phyloP scores from a whole-genome alignment of 2,113 vertebrate genomes.

The Alouatta palliata region DNA sequence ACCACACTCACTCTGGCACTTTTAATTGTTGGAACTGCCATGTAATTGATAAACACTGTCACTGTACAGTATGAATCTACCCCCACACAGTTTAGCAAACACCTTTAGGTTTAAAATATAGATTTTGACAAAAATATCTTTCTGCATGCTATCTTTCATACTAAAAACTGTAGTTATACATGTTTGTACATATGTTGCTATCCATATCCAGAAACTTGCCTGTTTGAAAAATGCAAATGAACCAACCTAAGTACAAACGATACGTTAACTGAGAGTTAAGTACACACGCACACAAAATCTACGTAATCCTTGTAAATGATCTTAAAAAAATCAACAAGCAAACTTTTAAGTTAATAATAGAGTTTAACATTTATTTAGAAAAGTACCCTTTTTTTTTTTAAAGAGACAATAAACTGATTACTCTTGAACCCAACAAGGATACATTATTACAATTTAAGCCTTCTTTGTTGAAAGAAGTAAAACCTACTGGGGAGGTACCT shows the following conservation, averaged over 20 bases:
- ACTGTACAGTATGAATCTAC: neutral
- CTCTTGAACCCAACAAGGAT: neutral
- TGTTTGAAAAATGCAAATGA: slow-evolving; percentile 33
- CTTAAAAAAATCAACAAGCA: neutral
- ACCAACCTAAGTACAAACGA: neutral
- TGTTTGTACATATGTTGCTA: neutral
- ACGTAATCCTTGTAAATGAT: neutral
- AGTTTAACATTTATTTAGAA: slow-evolving; percentile 37
- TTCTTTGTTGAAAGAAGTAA: neutral
- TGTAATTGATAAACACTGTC: neutral
- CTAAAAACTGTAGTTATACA: neutral
- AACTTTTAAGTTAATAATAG: slow-evolving; percentile 28
- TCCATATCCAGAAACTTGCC: neutral
- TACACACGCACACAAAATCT: neutral
- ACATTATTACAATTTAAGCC: neutral
- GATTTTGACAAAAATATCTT: neutral
- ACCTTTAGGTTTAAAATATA: slow-evolving; percentile 35
- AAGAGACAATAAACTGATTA: neutral
- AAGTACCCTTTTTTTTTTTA: slow-evolving; percentile 29
- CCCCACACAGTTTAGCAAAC: neutral
- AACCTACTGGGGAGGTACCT: neutral
- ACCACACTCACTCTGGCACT: neutral
- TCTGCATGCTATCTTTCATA: neutral
- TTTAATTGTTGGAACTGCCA: neutral
- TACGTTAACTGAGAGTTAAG: neutral